Evolutionary conservation across 2,888 invertebrate species (phyloP), one percentile per base, ranked within the genome.

Genomic region (Ormyrus labotus): DNA sequence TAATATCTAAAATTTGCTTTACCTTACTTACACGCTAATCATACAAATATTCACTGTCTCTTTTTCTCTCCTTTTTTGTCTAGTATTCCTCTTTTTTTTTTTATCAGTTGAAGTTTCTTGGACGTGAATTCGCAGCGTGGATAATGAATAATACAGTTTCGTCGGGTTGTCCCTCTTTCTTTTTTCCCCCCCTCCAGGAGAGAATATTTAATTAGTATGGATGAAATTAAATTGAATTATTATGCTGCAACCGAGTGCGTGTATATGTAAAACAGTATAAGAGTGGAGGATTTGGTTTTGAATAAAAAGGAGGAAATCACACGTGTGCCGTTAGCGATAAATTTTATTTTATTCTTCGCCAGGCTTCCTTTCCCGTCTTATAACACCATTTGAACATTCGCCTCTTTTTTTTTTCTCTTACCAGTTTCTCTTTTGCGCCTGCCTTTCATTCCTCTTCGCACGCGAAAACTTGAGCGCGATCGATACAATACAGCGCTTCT

Each of bases 161-260:
- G 64, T 76, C 60, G 45, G 9, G 63, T 48, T 47, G 11, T 47
- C 47, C 34, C 58, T 64, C 64, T 51, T 45, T 74, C 55, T 65
- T 65, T 71, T 60, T 34, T 11, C 0, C 53, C 6, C 45, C 53
- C 61, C 60, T 53, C 2, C 10, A 48, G 19, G 55, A 61, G 58
- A 64, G 72, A 63, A 77, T 81, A 78, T 81, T 81, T 70, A 73
- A 81, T 81, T 77, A 65, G 70, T 77, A 64, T 48, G 55, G 69
- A 60, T 77, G 34, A 77, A 81, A 74, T 81, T 73, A 77, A 77
- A 77, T 81, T 72, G 68, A 81, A 76, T 81, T 81, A 78, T 78
- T 81, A 72, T 68, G 51, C 77, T 48, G 73, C 67, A 55, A 34
- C 34, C 51, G 63, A 34, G 11, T 60, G 68, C 65, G 60, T 45